Conservation (phyloP, 2,888 invertebrate species). For the Gymnoscelis rufifasciata region DNA sequence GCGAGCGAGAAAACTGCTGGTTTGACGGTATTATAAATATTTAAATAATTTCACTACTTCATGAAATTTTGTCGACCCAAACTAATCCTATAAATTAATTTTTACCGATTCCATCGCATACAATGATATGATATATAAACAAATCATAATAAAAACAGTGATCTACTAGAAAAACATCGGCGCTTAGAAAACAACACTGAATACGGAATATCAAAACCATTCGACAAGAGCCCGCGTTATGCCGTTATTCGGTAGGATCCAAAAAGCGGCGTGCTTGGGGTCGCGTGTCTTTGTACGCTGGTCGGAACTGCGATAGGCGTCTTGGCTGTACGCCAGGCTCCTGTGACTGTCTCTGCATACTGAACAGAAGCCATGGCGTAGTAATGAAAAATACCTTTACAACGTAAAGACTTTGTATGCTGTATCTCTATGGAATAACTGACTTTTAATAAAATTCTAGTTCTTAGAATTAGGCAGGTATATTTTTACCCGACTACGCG, state of each 20-base stretch:
- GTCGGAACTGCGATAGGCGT: slow-evolving; percentile 49
- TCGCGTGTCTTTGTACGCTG: slow-evolving; percentile 44
- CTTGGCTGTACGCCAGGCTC: slow-evolving; percentile 54
- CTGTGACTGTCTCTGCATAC: slow-evolving; percentile 44
- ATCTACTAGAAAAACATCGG: too few relatives aligned
- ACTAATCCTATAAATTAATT: too few relatives aligned
- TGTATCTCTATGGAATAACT: background rate
- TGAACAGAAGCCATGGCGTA: slow-evolving; percentile 29
- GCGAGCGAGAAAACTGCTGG: too few relatives aligned
- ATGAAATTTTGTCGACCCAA: too few relatives aligned
- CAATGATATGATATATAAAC: too few relatives aligned
- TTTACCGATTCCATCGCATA: too few relatives aligned
- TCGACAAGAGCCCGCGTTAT: slow-evolving; percentile 34
- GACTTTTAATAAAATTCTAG: background rate
- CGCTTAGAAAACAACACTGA: too few relatives aligned
- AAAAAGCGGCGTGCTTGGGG: slow-evolving; percentile 27
- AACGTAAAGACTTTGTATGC: background rate
- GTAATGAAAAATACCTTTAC: slow-evolving; percentile 39
- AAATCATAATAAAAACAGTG: too few relatives aligned
- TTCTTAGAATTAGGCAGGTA: too few relatives aligned
- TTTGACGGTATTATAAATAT: too few relatives aligned
- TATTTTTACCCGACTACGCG: too few relatives aligned
- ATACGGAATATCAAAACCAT: slow-evolving; percentile 33
- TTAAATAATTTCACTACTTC: too few relatives aligned
- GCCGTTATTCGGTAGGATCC: slow-evolving; percentile 31